Conservation (phyloP, 2,113 vertebrate species). For the Clarias magur region DNA sequence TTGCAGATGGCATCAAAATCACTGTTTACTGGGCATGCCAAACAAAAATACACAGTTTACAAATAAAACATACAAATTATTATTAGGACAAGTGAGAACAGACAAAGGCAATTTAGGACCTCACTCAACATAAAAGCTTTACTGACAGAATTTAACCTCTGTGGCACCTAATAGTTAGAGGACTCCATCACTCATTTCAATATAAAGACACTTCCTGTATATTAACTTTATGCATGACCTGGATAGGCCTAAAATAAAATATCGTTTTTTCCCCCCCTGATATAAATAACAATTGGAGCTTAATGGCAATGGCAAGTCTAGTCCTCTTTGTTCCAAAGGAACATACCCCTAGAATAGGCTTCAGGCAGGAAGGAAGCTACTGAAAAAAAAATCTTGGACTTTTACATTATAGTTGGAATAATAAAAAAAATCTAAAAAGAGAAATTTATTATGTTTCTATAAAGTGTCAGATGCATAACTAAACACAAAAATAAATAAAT, state of each 20-base stretch:
- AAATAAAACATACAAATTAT: conserved; percentile 18
- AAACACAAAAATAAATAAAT: too few relatives aligned
- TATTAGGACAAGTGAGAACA: background rate
- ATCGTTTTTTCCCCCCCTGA: background rate
- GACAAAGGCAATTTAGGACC: background rate
- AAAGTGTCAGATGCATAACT: too few relatives aligned
- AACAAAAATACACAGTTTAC: conserved; percentile 13
- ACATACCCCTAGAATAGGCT: background rate
- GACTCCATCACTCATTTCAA: background rate
- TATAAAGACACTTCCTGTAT: background rate
- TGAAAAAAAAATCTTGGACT: background rate
- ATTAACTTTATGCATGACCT: background rate
- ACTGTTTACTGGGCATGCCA: conserved; percentile 24
- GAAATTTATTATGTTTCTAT: too few relatives aligned
- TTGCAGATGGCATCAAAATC: conserved; percentile 5
- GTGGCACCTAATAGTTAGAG: background rate
- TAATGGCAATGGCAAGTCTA: background rate
- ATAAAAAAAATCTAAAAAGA: background rate
- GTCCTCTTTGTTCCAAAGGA: background rate
- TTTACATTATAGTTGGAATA: background rate
- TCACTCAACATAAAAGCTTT: background rate
- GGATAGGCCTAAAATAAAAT: background rate
- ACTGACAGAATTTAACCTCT: background rate
- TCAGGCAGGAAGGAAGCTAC: background rate
- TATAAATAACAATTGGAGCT: background rate